Percentiles rank a stretch among this genome's conserved stretches.
These are phyloP conservation scores for Adelphocoris suturalis DNA, from an alignment of 2,888 invertebrate species.

Conservation along the genomic window DNA sequence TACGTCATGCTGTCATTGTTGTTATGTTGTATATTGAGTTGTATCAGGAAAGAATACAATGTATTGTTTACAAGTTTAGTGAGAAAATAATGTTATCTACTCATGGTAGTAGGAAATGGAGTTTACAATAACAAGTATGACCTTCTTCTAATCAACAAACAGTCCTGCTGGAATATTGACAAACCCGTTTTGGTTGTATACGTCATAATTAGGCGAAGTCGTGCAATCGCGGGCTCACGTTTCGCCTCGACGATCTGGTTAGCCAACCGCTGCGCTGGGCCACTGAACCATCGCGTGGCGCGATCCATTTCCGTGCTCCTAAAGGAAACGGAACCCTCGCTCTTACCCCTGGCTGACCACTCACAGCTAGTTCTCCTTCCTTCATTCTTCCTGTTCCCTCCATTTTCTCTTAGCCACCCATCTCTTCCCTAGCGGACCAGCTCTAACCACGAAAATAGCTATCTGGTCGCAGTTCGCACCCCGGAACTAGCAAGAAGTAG, in stretches of 20 bases:
- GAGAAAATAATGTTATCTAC: too few species aligned
- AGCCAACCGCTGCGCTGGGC: background rate
- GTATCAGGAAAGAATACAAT: too few species aligned
- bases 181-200: background rate
- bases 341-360: background rate
- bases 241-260: background rate
- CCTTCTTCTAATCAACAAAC: background rate
- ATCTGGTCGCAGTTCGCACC: background rate
- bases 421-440: background rate
- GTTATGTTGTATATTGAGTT: too few species aligned
- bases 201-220: background rate
- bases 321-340: background rate
- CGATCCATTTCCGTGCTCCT: background rate
- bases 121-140: too few species aligned
- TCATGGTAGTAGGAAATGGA: too few species aligned
- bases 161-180: background rate
- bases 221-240: background rate
- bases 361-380: background rate
- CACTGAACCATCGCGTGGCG: constrained; percentile 5
- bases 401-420: background rate
- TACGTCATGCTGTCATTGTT: too few species aligned
- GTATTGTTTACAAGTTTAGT: too few species aligned
- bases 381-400: background rate
- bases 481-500: background rate
- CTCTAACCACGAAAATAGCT: background rate